These are phyloP conservation scores for Ataeniobius toweri DNA, from an alignment of 2,797 vertebrate genomes.

Conservation along the genomic window DNA sequence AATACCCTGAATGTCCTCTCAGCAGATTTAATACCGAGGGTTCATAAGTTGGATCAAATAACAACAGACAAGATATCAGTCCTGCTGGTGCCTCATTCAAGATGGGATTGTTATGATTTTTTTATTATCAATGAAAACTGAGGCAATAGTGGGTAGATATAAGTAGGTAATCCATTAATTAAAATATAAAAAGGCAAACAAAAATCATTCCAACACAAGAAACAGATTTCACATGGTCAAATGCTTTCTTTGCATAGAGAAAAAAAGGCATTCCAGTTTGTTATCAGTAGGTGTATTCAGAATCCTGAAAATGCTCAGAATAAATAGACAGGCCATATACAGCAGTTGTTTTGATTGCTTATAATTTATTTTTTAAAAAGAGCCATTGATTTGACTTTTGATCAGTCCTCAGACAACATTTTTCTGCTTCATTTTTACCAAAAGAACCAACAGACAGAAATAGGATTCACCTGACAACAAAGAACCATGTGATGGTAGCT, in stretches of 20 bases:
- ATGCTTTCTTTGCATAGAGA: neutral
- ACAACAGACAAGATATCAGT: neutral
- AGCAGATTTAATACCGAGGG: neutral
- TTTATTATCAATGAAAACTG: neutral
- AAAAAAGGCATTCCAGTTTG: neutral
- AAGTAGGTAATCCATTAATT: neutral
- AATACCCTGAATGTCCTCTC: neutral
- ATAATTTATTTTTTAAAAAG: neutral
- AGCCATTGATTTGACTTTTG: neutral
- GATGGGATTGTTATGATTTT: neutral
- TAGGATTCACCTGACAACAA: slow-evolving; percentile 33
- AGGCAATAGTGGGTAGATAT: neutral
- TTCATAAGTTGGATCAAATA: neutral
- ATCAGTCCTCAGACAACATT: neutral
- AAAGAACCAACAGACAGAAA: slow-evolving; percentile 21
- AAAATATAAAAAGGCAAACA: neutral
- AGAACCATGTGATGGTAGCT: slow-evolving; percentile 52
- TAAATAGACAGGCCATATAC: neutral
- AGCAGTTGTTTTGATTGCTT: neutral
- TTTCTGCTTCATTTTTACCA: slow-evolving; percentile 10
- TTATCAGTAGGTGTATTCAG: neutral
- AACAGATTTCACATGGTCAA: neutral
- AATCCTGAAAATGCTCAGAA: neutral
- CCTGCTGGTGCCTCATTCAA: neutral
- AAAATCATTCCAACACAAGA: neutral